phyloP scores from a whole-genome alignment of 2,113 vertebrate species.

The human (Homo sapiens) region DNA sequence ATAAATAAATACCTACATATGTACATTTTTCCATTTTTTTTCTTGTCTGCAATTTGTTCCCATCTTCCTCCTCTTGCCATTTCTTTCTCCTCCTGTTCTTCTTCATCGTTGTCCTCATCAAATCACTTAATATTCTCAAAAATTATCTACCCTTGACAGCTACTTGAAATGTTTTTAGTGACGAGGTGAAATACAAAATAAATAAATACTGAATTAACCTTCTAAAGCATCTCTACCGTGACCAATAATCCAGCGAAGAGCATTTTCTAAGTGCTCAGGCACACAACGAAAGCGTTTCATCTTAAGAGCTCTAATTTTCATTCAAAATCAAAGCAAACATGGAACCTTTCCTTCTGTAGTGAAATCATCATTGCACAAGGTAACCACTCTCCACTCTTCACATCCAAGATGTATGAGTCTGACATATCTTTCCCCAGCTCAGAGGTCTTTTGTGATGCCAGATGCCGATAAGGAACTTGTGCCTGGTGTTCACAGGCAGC shows the following conservation, averaged over 20 bases:
- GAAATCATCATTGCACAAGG: background rate
- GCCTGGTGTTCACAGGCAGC: background rate
- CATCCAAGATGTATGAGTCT: background rate
- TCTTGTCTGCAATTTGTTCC: background rate
- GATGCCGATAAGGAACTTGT: background rate
- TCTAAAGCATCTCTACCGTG: background rate
- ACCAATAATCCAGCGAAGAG: no score
- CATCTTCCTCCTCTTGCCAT: background rate
- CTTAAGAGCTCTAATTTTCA: background rate
- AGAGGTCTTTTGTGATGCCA: background rate
- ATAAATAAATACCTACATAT: no score
- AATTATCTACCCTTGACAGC: background rate
- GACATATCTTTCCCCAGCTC: background rate
- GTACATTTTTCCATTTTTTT: accelerated
- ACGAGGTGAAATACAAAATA: background rate
- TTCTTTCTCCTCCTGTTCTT: background rate
- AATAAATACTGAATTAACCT: background rate
- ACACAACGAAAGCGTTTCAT: accelerated
- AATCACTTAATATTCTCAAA: background rate
- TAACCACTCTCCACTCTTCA: background rate
- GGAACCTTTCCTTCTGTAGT: background rate
- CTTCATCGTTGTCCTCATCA: background rate
- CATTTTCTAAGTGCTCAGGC: background rate
- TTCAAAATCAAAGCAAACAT: background rate
- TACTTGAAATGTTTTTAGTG: background rate